Evolutionary conservation across 2,113 vertebrate species (phyloP).

Genomic region (Nymphicus hollandicus): DNA sequence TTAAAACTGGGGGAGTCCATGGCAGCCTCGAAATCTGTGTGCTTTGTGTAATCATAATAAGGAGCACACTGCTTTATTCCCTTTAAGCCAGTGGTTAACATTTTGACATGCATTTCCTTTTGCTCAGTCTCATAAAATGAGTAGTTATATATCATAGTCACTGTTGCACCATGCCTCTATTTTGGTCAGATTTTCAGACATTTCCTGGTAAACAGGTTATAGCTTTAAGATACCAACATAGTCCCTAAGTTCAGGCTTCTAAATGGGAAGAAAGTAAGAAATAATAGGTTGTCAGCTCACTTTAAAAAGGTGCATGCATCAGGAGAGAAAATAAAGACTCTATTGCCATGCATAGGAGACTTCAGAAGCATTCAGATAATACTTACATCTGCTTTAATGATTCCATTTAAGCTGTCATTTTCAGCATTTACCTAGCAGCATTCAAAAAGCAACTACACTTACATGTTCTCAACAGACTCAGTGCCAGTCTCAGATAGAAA

Average conservation of each 20-base stretch:
- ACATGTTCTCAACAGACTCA: conserved; percentile 59
- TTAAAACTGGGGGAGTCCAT: neutral
- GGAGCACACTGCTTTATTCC: neutral
- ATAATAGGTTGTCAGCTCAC: conserved; percentile 73
- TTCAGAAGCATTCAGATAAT: conserved; percentile 72
- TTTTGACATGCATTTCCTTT: neutral
- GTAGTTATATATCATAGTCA: neutral
- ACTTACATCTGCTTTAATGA: conserved; percentile 76
- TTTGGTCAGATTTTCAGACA: conserved; percentile 36
- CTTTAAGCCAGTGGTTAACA: neutral
- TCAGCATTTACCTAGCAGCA: conserved; percentile 73
- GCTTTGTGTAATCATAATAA: neutral
- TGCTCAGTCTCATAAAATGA: conserved; percentile 12
- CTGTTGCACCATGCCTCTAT: neutral
- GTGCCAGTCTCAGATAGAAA: conserved; percentile 34
- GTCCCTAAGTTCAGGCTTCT: conserved; percentile 36
- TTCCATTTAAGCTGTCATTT: conserved; percentile 80
- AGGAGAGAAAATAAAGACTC: conserved; percentile 68
- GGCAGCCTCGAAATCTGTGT: neutral
- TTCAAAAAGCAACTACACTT: conserved; percentile 75
- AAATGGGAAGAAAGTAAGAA: conserved; percentile 67
- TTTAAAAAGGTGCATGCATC: conserved; percentile 64
- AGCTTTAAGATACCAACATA: conserved; percentile 48
- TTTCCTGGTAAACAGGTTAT: conserved; percentile 54
- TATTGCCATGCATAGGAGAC: conserved; percentile 62